Conservation (phyloP, 2,113 vertebrate genomes). For the Agapornis roseicollis region DNA sequence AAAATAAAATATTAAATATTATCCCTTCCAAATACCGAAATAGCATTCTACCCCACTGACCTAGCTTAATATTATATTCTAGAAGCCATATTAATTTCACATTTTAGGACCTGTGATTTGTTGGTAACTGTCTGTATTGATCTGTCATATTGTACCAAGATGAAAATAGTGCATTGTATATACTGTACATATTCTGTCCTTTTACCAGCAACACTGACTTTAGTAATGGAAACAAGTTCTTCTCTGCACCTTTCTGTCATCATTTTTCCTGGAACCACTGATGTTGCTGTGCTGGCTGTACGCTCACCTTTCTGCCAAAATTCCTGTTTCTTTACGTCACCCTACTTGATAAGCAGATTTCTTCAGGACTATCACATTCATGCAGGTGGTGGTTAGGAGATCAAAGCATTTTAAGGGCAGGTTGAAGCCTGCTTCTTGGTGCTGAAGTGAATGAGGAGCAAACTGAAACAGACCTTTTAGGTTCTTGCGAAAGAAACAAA, state of each 20-base stretch:
- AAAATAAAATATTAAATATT: background rate
- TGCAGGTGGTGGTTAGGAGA: background rate
- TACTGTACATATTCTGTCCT: background rate
- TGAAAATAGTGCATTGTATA: background rate
- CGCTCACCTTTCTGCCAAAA: background rate
- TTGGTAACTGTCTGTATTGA: background rate
- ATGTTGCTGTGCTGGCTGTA: background rate
- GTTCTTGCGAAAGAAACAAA: background rate
- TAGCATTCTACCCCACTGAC: background rate
- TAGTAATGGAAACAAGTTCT: background rate
- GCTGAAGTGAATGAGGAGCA: background rate
- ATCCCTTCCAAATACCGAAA: background rate
- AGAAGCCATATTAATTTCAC: background rate
- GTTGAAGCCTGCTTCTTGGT: background rate
- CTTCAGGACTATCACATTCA: background rate
- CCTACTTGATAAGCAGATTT: background rate
- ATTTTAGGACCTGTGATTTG: background rate
- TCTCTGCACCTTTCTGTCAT: background rate
- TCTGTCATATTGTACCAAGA: background rate
- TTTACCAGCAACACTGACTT: background rate
- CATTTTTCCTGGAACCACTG: background rate
- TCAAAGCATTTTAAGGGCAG: slow-evolving; percentile 1
- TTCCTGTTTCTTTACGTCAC: background rate
- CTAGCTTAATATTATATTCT: background rate
- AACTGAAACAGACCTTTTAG: background rate